These are phyloP conservation scores for Cottoperca gobio DNA, from an alignment of 2,797 vertebrate genomes.

Conservation along the genomic window DNA sequence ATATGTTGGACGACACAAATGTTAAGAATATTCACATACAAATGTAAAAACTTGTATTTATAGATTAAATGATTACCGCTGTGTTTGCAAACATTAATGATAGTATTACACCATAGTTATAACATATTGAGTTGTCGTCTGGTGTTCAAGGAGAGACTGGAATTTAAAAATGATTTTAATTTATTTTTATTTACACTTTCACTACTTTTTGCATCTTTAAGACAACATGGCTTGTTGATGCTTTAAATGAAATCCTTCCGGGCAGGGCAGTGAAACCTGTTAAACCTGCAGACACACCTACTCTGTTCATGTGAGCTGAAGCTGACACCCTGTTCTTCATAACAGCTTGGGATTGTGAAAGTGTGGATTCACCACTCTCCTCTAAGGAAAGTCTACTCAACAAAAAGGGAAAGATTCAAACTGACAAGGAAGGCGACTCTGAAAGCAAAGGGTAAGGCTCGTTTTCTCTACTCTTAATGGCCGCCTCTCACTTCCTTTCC, in stretches of 20 bases:
- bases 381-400: conserved; percentile 22
- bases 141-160: not conserved
- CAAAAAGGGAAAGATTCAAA: conserved; percentile 35
- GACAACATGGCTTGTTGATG: not conserved
- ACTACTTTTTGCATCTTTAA: not conserved
- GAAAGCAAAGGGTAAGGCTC: conserved; percentile 76
- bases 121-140: not conserved
- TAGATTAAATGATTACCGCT: not conserved
- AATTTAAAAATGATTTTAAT: not conserved
- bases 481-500: conserved; percentile 57
- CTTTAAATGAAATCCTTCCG: not conserved
- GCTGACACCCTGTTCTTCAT: conserved; percentile 13
- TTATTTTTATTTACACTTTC: not conserved
- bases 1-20: not conserved
- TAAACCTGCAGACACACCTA: conserved; percentile 63
- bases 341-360: conserved; percentile 8
- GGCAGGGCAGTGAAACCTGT: conserved; percentile 54
- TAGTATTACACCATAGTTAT: not conserved
- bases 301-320: conserved; percentile 2
- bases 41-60: no score
- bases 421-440: conserved; percentile 46
- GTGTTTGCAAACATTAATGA: not conserved
- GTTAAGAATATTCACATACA: not conserved
- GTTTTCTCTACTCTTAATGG: conserved; percentile 65
- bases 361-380: conserved; percentile 22